Evolutionary conservation across 2,888 invertebrate species (phyloP).

Genomic region (Rotaria socialis): DNA sequence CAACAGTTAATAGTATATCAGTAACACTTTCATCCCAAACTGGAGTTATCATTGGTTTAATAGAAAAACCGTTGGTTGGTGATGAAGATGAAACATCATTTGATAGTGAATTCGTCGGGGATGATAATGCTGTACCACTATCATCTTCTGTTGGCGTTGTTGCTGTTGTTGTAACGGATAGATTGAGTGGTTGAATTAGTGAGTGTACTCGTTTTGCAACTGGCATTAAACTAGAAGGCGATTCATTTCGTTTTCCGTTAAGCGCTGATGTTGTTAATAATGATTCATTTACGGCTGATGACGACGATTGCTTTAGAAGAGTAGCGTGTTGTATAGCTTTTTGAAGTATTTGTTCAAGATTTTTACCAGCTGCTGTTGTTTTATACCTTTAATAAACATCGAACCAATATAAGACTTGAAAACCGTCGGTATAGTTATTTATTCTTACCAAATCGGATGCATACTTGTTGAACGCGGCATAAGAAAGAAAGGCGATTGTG

Average conservation of each 20-base stretch:
- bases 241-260: neutral
- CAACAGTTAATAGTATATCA: neutral
- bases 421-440: neutral
- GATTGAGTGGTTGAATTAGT: neutral
- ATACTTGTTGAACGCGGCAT: neutral
- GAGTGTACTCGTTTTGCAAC: neutral
- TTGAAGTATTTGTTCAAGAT: conserved; percentile 30
- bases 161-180: neutral
- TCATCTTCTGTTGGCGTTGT: neutral
- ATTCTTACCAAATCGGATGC: conserved; percentile 5
- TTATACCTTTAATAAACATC: neutral
- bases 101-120: neutral
- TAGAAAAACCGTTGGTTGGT: neutral
- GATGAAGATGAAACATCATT: neutral
- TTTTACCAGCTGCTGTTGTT: conserved; percentile 28
- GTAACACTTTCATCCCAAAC: conserved; percentile 32
- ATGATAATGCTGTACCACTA: neutral
- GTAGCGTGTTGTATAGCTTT: conserved; percentile 10
- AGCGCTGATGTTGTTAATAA: neutral
- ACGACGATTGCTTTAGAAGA: neutral
- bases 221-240: neutral
- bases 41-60: neutral
- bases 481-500: conserved; percentile 21
- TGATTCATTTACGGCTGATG: neutral
- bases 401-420: neutral